These are phyloP conservation scores for Dascyllus trimaculatus DNA, from an alignment of 2,113 vertebrate species.

Conservation along the genomic window DNA sequence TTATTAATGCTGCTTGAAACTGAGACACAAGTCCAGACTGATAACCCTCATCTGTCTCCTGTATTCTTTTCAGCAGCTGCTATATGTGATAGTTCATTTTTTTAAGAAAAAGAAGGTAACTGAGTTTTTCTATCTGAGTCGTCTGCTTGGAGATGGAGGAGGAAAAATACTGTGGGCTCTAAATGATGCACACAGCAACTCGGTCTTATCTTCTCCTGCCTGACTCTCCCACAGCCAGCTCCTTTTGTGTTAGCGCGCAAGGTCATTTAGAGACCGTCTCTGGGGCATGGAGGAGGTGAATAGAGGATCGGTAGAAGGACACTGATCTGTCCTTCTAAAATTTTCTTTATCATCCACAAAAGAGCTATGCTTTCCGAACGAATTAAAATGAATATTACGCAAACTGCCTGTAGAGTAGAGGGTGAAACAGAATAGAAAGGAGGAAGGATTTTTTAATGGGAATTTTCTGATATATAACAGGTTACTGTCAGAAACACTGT, in stretches of 20 bases:
- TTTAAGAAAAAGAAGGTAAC: background rate
- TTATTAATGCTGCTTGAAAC: background rate
- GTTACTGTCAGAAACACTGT: background rate
- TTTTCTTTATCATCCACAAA: conserved; percentile 22
- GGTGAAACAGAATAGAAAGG: no score
- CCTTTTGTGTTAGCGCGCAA: conserved; percentile 58
- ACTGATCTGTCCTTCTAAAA: conserved; percentile 46
- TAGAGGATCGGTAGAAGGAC: conserved; percentile 19
- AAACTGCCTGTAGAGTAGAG: no score
- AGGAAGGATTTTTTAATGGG: no score
- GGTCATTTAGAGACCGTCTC: conserved; percentile 51
- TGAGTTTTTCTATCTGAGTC: conserved; percentile 35
- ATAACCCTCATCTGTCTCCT: conserved; percentile 13
- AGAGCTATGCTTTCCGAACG: background rate
- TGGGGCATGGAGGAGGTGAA: conserved; percentile 25
- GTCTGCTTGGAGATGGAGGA: background rate
- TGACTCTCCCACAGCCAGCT: conserved; percentile 19
- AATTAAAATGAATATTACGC: no score
- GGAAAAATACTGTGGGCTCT: conserved; percentile 10
- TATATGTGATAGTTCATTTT: conserved; percentile 1
- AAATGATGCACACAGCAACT: conserved; percentile 25
- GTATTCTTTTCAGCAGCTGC: conserved; percentile 9
- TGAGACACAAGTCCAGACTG: background rate
- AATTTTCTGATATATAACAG: background rate
- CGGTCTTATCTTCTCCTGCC: conserved; percentile 22